Evolutionary conservation across 2,888 invertebrate species (phyloP).

Genomic region (Sarcophaga subvicina): DNA sequence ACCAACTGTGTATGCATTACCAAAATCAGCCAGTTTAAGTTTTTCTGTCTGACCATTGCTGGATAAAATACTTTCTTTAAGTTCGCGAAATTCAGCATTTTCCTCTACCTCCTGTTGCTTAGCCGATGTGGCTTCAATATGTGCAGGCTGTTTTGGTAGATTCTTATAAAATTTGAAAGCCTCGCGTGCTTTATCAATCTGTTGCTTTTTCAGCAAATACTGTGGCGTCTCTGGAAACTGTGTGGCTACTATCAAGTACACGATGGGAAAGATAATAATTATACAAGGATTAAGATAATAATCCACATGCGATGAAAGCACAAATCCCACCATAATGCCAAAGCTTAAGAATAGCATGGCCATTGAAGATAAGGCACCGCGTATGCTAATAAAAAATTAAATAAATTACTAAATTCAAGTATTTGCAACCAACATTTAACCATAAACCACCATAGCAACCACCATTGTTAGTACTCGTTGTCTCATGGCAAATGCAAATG

Average conservation of each 20-base stretch:
- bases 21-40: constrained; percentile 73
- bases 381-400: constrained; percentile 73
- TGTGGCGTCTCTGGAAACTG: constrained; percentile 79
- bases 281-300: constrained; percentile 77
- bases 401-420: neutral
- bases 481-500: constrained; percentile 68
- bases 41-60: constrained; percentile 53
- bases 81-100: constrained; percentile 60
- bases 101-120: constrained; percentile 69
- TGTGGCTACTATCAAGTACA: constrained; percentile 73
- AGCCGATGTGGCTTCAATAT: constrained; percentile 68
- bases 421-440: constrained; percentile 61
- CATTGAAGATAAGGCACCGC: constrained; percentile 78
- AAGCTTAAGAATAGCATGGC: constrained; percentile 77
- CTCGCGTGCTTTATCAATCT: constrained; percentile 72
- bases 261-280: constrained; percentile 75
- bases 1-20: constrained; percentile 22
- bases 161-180: constrained; percentile 78
- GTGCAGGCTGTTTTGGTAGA: constrained; percentile 66
- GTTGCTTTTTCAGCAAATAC: constrained; percentile 73
- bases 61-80: constrained; percentile 47
- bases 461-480: constrained; percentile 69
- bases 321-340: constrained; percentile 77
- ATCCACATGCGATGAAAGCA: constrained; percentile 76
- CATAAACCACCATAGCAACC: constrained; percentile 73